Base-by-base conservation (phyloP, 1,140 invertebrate species). In the Drosophila pruinosa region DNA sequence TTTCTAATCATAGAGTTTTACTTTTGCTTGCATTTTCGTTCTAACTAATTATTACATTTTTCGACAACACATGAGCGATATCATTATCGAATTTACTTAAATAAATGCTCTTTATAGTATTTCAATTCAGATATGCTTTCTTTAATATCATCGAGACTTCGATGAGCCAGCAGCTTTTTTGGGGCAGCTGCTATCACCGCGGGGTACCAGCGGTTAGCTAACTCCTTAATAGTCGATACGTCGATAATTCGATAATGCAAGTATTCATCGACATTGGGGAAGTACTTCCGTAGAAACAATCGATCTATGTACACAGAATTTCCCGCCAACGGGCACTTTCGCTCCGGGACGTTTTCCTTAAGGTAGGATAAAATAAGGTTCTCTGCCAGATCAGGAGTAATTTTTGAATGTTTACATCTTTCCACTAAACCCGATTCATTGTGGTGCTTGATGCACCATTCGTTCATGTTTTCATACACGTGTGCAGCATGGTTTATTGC, bases 171-270 rank as follows among this genome's bases (percentile, higher is more conserved):
- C 19, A 83, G 89, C 89, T 98, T 98, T 34, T 90, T 80, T 0
- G 96, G 96, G 26, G 92, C 91, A 8, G 83, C 78, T 4, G 92
- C 82, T 81, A 92, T 94, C 15, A 95, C 89, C 28, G 92, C 89
- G 2, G 93, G 93, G 91, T 95, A 95, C 97, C 97, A 98, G 17
- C 96, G 91, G 48, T 93, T 93, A 22, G 92, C 94, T 72, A 99
- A 82, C 92, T 99, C 98, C 91, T 98, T 99, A 1, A 99, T 92
- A 2, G 95, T 94, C 26, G 96, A 97, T 3, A 99, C 97, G 94
- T 99, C 98, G 52, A 99, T 95, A 17, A 97, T 95, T 83, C 98
- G 94, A 92, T 99, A 99, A 92, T 99, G 97, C 57, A 99, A 92
- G 91, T 98, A 96, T 7, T 95, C 83, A 82, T 96, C 89, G 10